Evolutionary conservation across 2,888 invertebrate genomes (phyloP), one percentile per base, ranked within the genome.

Genomic region (Copidosoma aretas): DNA sequence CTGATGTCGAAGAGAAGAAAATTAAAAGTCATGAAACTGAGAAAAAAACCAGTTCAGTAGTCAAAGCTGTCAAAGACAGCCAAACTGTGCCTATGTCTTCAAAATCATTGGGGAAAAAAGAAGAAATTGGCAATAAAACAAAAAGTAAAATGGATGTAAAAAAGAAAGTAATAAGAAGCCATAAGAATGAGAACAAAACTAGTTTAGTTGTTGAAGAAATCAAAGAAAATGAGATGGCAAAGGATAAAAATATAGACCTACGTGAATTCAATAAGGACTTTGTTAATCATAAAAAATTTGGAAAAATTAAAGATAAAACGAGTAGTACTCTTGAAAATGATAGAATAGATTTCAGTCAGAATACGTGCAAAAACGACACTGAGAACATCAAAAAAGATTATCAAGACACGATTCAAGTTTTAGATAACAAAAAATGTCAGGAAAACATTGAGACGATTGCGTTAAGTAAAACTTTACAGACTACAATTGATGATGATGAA

Each of bases 401-500:
- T 14, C 41, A 15, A 46, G 12, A 46, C 32, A 32, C 32, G 32
- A 32, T 5, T 32, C 32, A 32, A 32, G 32, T 5, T 8, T 3
- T 32, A 32, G 4, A 32, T 32, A 25, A 46, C 22, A n/a, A 24
- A 8, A 19, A 49, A 32, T 21, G 46, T 32, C 1, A 2, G 32
- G 10, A 14, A 10, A 10, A 24, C n/a, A 19, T 21, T 21, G n/a
- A 15, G 1, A 15, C 49, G 4, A n/a, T 14, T 15, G 15, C 17
- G 21, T 54, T n/a, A 51, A 39, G 12, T 1, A 39, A 61, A 61
- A 19, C 12, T 8, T 8, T 58, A 5, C 10, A 15, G 21, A 14
- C 32, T 19, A 25, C 12, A 19, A 22, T 64, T 51, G 60, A n/a
- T 21, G 68, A 64, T 32, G 67, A 71, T 68, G 68, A 71, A 58